Conservation (phyloP, 2,888 invertebrate species). For the Amphipyra tragopoginis region DNA sequence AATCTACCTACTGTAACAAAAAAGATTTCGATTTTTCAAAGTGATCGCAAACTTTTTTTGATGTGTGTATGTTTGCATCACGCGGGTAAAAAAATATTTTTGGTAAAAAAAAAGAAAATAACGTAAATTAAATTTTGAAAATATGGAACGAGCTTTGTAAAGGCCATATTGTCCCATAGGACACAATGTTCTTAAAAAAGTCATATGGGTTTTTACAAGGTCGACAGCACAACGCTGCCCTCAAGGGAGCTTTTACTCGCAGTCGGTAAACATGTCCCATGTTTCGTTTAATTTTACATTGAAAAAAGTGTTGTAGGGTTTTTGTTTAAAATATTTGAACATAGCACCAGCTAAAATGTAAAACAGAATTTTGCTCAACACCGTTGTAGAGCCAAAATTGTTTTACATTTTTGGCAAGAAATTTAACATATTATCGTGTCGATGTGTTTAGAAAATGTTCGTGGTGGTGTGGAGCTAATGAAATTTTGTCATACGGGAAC, state of each 20-base stretch:
- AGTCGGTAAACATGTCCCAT: constrained; percentile 50
- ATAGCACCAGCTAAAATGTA: constrained; percentile 5
- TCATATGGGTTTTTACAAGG: constrained; percentile 47
- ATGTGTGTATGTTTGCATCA: too few species aligned
- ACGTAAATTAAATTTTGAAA: constrained; percentile 3
- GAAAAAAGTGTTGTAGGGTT: constrained; percentile 21
- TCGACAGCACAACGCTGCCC: constrained; percentile 10
- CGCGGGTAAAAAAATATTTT: too few species aligned
- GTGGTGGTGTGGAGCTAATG: too few species aligned
- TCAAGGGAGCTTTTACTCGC: constrained; percentile 47
- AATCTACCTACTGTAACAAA: too few species aligned
- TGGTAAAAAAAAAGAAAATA: background rate
- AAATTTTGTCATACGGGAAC: too few species aligned
- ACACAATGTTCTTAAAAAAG: constrained; percentile 38
- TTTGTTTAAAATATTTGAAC: constrained; percentile 15
- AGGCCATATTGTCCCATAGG: constrained; percentile 17
- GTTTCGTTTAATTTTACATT: constrained; percentile 48
- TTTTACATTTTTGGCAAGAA: constrained; percentile 2
- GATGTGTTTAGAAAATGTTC: too few species aligned
- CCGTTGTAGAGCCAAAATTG: background rate
- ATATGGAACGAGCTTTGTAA: constrained; percentile 4
- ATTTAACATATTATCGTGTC: background rate
- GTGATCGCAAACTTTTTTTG: too few species aligned
- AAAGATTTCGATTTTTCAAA: too few species aligned
- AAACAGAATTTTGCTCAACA: constrained; percentile 6